Percentiles rank a stretch among this genome's conserved stretches.
Evolutionary conservation across 1,140 invertebrate species (phyloP).

Genomic region (Ceratina australensis): DNA sequence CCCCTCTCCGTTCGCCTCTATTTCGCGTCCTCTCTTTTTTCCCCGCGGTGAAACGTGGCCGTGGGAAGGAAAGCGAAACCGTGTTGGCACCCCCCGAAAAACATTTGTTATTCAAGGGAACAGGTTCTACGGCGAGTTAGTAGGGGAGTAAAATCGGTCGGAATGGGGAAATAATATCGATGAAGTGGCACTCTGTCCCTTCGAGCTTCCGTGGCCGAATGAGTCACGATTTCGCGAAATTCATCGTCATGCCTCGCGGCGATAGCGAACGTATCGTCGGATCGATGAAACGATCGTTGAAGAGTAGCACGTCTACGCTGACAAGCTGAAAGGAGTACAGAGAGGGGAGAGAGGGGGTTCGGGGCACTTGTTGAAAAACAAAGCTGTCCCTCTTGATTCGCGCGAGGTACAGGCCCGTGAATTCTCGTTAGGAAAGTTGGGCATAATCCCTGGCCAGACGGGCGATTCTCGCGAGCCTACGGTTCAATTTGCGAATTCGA

Average conservation of each 20-base stretch:
- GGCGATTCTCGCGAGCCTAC: not conserved
- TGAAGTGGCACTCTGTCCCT: not conserved
- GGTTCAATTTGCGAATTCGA: constrained; percentile 44
- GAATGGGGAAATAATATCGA: constrained; percentile 40
- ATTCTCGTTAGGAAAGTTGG: not conserved
- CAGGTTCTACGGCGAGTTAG: constrained; percentile 16
- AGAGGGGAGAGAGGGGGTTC: no score
- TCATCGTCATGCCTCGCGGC: no score
- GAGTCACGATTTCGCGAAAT: not conserved
- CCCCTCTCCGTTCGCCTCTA: not conserved
- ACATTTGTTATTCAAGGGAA: constrained; percentile 40
- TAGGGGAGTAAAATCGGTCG: not conserved
- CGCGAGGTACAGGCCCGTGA: not conserved
- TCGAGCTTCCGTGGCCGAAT: not conserved
- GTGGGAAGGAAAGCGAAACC: not conserved
- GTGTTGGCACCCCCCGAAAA: not conserved
- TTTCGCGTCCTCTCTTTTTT: constrained; percentile 23
- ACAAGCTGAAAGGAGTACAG: not conserved
- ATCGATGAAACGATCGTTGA: no score
- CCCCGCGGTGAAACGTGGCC: not conserved
- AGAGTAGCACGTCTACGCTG: not conserved
- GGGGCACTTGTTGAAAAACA: not conserved
- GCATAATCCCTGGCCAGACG: not conserved
- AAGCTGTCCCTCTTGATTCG: not conserved
- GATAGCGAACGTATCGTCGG: no score